A percentile compares a stretch with the other conserved stretches of the same genome.
phyloP scores from a whole-genome alignment of 1,140 invertebrate genomes.

The Procambarus virginalis region DNA sequence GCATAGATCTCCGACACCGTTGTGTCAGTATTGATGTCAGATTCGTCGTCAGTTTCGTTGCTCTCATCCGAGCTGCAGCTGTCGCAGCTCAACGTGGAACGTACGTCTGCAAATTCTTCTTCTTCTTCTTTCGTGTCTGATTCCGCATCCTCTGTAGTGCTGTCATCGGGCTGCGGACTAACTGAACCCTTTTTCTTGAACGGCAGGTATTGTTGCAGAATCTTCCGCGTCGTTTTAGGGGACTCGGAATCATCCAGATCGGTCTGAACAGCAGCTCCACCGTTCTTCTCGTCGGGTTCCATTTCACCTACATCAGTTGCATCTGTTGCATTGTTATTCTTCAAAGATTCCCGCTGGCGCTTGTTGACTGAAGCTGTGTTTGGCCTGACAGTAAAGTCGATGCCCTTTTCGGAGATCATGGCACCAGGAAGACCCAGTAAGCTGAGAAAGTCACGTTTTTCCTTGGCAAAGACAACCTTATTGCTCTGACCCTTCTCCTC shows the following conservation, averaged over 20 bases:
- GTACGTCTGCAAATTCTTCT: not conserved
- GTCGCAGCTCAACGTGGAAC: slow-evolving; percentile 66
- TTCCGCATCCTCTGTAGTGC: not conserved
- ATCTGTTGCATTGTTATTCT: not conserved
- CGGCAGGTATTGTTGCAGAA: slow-evolving; percentile 44
- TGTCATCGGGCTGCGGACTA: slow-evolving; percentile 42
- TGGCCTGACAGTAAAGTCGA: slow-evolving; percentile 65
- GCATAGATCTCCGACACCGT: slow-evolving; percentile 47
- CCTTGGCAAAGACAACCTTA: slow-evolving; percentile 64
- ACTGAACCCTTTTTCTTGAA: slow-evolving; percentile 63
- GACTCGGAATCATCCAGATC: slow-evolving; percentile 13
- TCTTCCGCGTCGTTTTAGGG: slow-evolving; percentile 14
- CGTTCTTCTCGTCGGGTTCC: slow-evolving; percentile 51
- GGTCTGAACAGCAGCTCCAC: slow-evolving; percentile 18
- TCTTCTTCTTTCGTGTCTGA: not conserved
- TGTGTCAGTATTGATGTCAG: slow-evolving; percentile 35
- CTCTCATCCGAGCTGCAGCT: slow-evolving; percentile 64
- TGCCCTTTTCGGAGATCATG: slow-evolving; percentile 66
- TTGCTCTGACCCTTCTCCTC: slow-evolving; percentile 69
- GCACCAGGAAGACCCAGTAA: slow-evolving; percentile 64
- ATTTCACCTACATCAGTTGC: slow-evolving; percentile 33
- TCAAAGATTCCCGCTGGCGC: not conserved
- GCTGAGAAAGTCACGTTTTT: slow-evolving; percentile 66
- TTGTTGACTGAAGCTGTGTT: slow-evolving; percentile 36
- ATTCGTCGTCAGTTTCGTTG: slow-evolving; percentile 54